These are phyloP conservation scores for Notothenia coriiceps DNA, from an alignment of 2,113 vertebrate genomes.

Conservation along the genomic window DNA sequence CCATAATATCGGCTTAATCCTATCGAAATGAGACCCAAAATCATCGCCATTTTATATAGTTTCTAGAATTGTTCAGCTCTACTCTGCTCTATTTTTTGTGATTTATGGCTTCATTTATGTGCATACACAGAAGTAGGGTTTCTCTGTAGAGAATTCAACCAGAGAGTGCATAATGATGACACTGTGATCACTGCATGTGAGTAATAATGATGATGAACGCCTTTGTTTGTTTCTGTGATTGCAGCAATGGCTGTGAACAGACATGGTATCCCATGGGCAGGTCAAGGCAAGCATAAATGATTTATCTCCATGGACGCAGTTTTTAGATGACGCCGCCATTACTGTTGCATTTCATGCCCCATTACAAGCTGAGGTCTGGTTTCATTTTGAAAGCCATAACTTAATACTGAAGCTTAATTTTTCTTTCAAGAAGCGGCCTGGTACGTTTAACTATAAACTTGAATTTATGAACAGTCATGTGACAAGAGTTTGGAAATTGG, in stretches of 20 bases:
- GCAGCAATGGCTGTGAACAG: neutral
- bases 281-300: constrained; percentile 4
- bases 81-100: neutral
- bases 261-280: constrained; percentile 1
- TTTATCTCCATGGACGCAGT: constrained; percentile 10
- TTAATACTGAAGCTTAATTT: neutral
- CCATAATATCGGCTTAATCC: too few species aligned
- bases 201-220: constrained; percentile 10
- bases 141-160: neutral
- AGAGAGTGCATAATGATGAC: neutral
- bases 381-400: neutral
- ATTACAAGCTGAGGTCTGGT: constrained; percentile 1
- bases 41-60: too few species aligned
- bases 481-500: neutral
- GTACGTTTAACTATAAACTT: neutral
- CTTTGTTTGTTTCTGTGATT: constrained; percentile 12
- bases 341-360: constrained; percentile 4
- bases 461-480: neutral
- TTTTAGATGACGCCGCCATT: neutral
- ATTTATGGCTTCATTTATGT: neutral
- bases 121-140: neutral
- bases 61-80: too few species aligned
- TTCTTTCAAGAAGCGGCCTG: neutral
- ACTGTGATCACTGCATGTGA: neutral
- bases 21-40: too few species aligned